These are phyloP conservation scores for Eurytoma californica DNA, from an alignment of 2,888 invertebrate species.

Conservation along the genomic window DNA sequence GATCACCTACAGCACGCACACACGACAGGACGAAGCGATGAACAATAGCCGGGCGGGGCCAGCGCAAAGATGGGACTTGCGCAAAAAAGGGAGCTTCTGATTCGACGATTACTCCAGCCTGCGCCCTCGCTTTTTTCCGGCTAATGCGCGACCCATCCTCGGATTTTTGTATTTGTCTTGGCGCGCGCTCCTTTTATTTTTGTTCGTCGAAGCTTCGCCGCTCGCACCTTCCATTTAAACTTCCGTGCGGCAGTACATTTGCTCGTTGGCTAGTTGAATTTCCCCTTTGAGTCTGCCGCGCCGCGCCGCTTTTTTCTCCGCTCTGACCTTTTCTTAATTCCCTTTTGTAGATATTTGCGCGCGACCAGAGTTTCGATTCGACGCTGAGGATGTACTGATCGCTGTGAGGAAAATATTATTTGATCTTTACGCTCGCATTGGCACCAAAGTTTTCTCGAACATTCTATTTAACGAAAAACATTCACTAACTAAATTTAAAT, in stretches of 20 bases:
- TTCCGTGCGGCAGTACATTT: slow-evolving; percentile 26
- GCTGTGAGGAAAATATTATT: background rate
- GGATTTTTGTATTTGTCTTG: slow-evolving; percentile 41
- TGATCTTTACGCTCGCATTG: background rate
- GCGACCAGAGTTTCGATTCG: slow-evolving; percentile 9
- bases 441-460: too few relatives aligned
- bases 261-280: slow-evolving; percentile 27
- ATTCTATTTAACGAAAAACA: too few relatives aligned
- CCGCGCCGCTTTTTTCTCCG: slow-evolving; percentile 18
- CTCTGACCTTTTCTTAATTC: slow-evolving; percentile 38
- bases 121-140: slow-evolving; percentile 14
- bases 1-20: too few relatives aligned
- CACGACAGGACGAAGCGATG: background rate
- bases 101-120: slow-evolving; percentile 54
- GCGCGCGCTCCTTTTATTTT: background rate
- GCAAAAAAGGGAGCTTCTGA: slow-evolving; percentile 36
- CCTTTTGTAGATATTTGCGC: slow-evolving; percentile 27
- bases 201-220: background rate
- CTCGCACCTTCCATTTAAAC: slow-evolving; percentile 53
- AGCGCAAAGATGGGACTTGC: slow-evolving; percentile 11
- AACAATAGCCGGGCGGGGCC: background rate
- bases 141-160: background rate
- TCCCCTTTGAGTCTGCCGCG: background rate
- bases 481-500: too few relatives aligned
- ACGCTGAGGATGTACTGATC: background rate